Percentiles rank a stretch among this genome's conserved stretches.
These are phyloP conservation scores for Strongylocentrotus purpuratus DNA, from an alignment of 35 echinoderm and acorn worm genomes.

Conservation along the genomic window DNA sequence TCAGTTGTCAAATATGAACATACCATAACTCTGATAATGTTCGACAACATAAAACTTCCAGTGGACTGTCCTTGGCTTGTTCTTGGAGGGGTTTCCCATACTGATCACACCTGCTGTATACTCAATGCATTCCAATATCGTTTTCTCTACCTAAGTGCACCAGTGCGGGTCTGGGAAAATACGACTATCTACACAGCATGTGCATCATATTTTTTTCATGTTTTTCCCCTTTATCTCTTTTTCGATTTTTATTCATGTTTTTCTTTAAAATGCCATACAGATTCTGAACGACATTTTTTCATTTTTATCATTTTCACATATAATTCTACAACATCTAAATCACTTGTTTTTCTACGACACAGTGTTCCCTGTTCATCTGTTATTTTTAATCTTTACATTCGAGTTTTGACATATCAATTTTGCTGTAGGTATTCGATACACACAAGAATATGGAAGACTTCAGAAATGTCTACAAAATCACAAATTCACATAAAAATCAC, in stretches of 20 bases:
- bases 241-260: neutral
- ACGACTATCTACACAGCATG: slow-evolving; percentile 47
- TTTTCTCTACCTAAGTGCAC: slow-evolving; percentile 42
- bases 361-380: neutral
- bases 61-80: neutral
- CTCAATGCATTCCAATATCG: slow-evolving; percentile 1
- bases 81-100: neutral
- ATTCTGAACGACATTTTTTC: neutral
- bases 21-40: neutral
- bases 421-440: neutral
- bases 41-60: neutral
- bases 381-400: neutral
- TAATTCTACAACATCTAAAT: neutral
- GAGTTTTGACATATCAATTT: neutral
- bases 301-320: neutral
- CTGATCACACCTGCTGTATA: neutral
- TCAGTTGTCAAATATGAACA: neutral
- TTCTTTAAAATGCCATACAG: neutral
- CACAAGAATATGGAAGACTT: slow-evolving; percentile 9
- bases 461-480: slow-evolving; percentile 44
- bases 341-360: neutral
- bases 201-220: neutral
- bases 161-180: slow-evolving; percentile 37
- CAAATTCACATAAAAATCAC: slow-evolving; percentile 50
- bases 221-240: slow-evolving; percentile 6